Evolutionary conservation across 2,888 invertebrate species (phyloP), one percentile per base, ranked within the genome.

Genomic region (Smittia aterrima): DNA sequence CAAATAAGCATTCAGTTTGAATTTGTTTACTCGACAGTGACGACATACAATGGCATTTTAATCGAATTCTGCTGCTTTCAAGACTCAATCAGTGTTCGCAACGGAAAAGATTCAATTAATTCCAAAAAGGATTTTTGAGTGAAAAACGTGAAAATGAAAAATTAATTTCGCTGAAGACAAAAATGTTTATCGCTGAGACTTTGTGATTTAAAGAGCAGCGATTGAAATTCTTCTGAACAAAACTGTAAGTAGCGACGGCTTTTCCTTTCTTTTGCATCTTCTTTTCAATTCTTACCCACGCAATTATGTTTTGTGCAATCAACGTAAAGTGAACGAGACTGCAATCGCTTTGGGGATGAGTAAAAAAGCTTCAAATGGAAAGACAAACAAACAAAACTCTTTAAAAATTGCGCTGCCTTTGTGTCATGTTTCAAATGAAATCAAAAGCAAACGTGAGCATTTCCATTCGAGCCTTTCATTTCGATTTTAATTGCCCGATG

Each of bases 1-100:
- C 70, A 70, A 70, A 70, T 70, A 70, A 54, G 54, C 54, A 70
- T 70, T 70, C 70, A 70, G 70, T 70, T 54, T 70, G 70, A 70
- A 70, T 54, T 70, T 70, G 70, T 70, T 70, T 70, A 70, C 70
- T 54, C 70, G 54, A 18, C 24, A 70, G 70, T 70, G 70, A 70
- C 41, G 70, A 40, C 41, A 70, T 54, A 70, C 70, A 70, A 70
- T 70, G 53, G 70, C 70, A 53, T 53, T 70, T 70, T 70, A 70
- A 70, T 70, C 41, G 70, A 70, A 70, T 54, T 54, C 41, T 6
- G 62, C 4, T 32, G 4, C 32, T 32, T 32, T 32, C 3, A 32
- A 32, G 11, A 24, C 22, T 64, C 13, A 1, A 16, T 20, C 18
- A 1, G 13, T 64, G 64, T 64, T n/a, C 22, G 25, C 22, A 2